Percentiles rank a stretch among this genome's conserved stretches.
Evolutionary conservation across 2,113 vertebrate genomes (phyloP).

Genomic region (Stigmatopora nigra): DNA sequence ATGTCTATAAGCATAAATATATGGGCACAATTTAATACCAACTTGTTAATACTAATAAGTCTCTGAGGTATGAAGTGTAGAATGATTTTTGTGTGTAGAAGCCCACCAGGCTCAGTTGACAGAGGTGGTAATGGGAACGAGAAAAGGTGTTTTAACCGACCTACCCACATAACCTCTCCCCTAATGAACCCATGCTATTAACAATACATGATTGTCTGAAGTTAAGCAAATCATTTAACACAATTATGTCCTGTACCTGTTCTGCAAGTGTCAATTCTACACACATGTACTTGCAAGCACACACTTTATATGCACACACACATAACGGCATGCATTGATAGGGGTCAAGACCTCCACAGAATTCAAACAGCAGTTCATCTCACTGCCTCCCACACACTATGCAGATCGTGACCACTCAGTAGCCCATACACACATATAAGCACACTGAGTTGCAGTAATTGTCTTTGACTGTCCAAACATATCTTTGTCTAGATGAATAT

Average conservation of each 20-base stretch:
- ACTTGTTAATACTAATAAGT: not conserved
- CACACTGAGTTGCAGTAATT: constrained; percentile 12
- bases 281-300: not conserved
- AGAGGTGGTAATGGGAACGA: constrained; percentile 17
- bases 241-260: not conserved
- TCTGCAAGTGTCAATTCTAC: not conserved
- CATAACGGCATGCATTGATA: constrained; percentile 4
- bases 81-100: not conserved
- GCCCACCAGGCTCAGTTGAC: not conserved
- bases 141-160: constrained; percentile 1
- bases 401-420: constrained; percentile 28
- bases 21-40: constrained; percentile 9
- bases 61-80: constrained; percentile 5
- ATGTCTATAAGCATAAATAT: too few relatives aligned
- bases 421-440: not conserved
- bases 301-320: not conserved
- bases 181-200: not conserved
- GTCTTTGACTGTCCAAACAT: constrained; percentile 27
- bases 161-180: not conserved
- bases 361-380: constrained; percentile 32
- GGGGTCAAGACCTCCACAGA: constrained; percentile 18
- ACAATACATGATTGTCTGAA: not conserved
- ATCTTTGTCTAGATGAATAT: constrained; percentile 10
- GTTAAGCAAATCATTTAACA: not conserved
- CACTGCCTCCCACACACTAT: constrained; percentile 37